Percentiles rank a stretch among this genome's conserved stretches.
These are phyloP conservation scores for Oreochromis aureus DNA, from an alignment of 2,113 vertebrate genomes.

Conservation along the genomic window DNA sequence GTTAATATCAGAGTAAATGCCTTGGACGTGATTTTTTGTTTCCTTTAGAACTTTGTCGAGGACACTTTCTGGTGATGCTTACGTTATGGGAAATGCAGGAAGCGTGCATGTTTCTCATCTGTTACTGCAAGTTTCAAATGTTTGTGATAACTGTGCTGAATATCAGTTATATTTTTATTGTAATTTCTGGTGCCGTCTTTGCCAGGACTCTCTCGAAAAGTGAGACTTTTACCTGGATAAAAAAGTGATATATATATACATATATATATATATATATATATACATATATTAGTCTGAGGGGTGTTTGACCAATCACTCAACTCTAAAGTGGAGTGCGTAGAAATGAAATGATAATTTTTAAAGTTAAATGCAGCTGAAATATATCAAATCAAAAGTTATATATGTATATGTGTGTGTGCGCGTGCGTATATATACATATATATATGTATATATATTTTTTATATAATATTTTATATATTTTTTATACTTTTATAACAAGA, in stretches of 20 bases:
- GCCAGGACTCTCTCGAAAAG: not conserved
- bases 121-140: not conserved
- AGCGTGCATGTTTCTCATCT: not conserved
- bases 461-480: not conserved
- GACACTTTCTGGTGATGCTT: not conserved
- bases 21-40: not conserved
- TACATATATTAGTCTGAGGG: not conserved
- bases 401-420: not conserved
- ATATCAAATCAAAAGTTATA: not conserved
- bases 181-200: not conserved
- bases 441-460: not conserved
- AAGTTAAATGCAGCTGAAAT: not conserved
- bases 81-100: not conserved
- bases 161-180: not conserved
- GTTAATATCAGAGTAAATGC: not conserved
- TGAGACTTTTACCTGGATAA: not conserved
- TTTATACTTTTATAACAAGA: not conserved
- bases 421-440: no score
- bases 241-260: no score
- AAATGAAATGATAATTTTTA: not conserved
- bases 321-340: not conserved
- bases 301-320: not conserved
- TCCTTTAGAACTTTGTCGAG: not conserved
- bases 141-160: not conserved
- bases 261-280: no score